Evolutionary conservation across 2,888 invertebrate genomes (phyloP), one percentile per base, ranked within the genome.

Genomic region (Macrophya annulata): DNA sequence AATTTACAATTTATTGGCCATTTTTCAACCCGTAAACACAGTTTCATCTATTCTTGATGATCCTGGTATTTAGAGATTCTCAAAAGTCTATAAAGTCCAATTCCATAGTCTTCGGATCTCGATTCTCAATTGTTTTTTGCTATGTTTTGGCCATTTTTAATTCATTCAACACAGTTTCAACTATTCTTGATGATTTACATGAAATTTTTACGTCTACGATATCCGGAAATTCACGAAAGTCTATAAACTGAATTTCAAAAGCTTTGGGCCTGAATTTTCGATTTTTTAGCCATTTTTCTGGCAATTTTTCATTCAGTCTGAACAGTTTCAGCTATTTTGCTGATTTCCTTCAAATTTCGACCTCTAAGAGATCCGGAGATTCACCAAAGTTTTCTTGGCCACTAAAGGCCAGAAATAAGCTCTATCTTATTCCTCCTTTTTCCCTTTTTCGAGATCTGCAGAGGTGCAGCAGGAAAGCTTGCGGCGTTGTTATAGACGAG

Each of bases 401-500:
- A 65, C 31, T 15, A 25, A 15, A 12, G 21, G 21, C 21, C 21
- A n/a, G 62, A 62, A 62, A 21, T 62, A 43, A 43, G 72, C 17
- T 71, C 40, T 2, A 40, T 12, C 45, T 45, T 25, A 1, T 45
- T 74, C 8, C 8, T 74, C 8, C 45, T 72, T 25, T 45, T 74
- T 74, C 21, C 8, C 40, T 45, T 21, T 74, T 12, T 12, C 45
- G 1, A 68, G 45, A 74, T 43, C 43, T 45, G 21, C 43, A 74
- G 72, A 74, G n/a, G 72, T 74, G 43, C 21, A 74, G 40, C 71
- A 4, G 45, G 45, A 43, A 2, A 51, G 55, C 55, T 31, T 55
- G 77, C 55, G 59, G 62, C 48, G 45, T 21, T 9, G 37, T n/a
- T 77, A 31, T 43, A 81, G 15, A 81, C n/a, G 15, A 40, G 17